Percentiles rank a stretch among this genome's conserved stretches.
phyloP scores from a whole-genome alignment of 2,888 invertebrate genomes.

The Athrips mouffetella region DNA sequence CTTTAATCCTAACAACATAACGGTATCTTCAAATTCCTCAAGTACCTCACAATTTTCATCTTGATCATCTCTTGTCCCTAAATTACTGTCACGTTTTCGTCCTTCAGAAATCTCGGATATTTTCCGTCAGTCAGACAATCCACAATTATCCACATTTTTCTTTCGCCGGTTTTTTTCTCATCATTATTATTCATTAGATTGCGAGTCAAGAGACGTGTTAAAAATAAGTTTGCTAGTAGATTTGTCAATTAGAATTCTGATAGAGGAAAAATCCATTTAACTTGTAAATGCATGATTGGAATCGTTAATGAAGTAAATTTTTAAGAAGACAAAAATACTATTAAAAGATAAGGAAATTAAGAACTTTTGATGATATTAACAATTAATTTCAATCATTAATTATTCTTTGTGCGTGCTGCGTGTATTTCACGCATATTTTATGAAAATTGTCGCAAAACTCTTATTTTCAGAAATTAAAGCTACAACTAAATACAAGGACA shows the following conservation, averaged over 20 bases:
- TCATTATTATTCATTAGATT: slow-evolving; percentile 11
- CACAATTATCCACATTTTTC: background rate
- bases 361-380: too few species aligned
- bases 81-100: background rate
- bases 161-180: background rate
- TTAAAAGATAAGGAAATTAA: background rate
- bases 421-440: too few species aligned
- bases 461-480: too few species aligned
- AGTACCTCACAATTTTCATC: background rate
- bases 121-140: slow-evolving; percentile 3
- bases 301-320: background rate
- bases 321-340: background rate
- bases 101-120: too few species aligned
- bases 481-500: too few species aligned
- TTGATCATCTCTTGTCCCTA: background rate
- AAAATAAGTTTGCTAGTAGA: slow-evolving; percentile 6
- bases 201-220: slow-evolving; percentile 1
- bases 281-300: slow-evolving; percentile 36
- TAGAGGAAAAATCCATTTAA: slow-evolving; percentile 54
- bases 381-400: too few species aligned
- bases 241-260: slow-evolving; percentile 47
- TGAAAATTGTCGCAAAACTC: too few species aligned
- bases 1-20: background rate
- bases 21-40: background rate
- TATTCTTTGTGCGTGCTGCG: too few species aligned